Base-by-base conservation (phyloP, 2,113 vertebrate genomes). In the Clarias macrocephalus region DNA sequence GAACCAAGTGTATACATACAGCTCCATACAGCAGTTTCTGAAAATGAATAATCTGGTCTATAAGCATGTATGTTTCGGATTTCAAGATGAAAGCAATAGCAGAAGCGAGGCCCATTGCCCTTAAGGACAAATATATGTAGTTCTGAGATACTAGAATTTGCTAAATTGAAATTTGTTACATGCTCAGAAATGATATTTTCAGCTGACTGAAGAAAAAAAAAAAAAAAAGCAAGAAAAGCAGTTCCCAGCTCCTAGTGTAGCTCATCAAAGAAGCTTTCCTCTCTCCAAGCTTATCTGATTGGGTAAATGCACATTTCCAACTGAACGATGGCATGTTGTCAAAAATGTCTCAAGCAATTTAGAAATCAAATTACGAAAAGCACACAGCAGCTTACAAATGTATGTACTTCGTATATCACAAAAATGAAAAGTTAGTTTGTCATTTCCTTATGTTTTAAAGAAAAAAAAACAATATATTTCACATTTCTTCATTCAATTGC, bases 311-410 rank as follows among this genome's bases (percentile, higher is more conserved):
- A 81, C 52, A 72, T 60, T 86, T 72, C 52, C 33, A 37, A 70
- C 52, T 80, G 30, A 70, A 80, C 37, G 25, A 33, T 66, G 48
- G 48, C 28, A 52, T 25, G 56, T 48, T 85, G n/a, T 60, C 76
- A 86, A 86, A 86, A 59, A 54, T 54, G 57, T 54, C 73, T 10
- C 7, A 18, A 86, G 63, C 52, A 70, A 72, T 72, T 86, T 68
- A 56, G 52, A 42, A 72, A 87, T 59, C 16, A 62, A 82, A 82
- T 82, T 60, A 60, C 33, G 62, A 52, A 80, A 25, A 25, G n/a
- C 30, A 73, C 48, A 12, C 84, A 52, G 42, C 59, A 65, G 33
- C 30, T 52, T 65, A 52, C 52, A 75, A 42, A n/a, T 56, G 52
- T 60, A 75, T 48, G 83, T 57, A 76, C 15, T 48, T 48, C 48